These are phyloP conservation scores for Steinernema hermaphroditum DNA, from an alignment of 2,888 invertebrate genomes.

Conservation along the genomic window DNA sequence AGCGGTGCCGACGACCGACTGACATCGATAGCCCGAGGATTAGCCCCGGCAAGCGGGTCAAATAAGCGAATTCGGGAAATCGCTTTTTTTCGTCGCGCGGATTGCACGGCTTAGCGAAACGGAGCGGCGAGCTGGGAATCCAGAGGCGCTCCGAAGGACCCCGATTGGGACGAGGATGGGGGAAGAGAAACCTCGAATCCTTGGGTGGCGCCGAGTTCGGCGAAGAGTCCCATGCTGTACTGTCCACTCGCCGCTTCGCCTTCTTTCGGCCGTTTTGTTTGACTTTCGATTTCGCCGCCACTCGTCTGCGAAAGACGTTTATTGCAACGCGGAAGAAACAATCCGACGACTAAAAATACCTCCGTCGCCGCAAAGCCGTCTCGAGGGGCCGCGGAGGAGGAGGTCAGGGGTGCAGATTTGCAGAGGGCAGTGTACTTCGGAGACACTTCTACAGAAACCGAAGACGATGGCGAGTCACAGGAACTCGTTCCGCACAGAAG, in stretches of 20 bases:
- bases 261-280: slow-evolving; percentile 14
- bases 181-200: too few species aligned
- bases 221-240: slow-evolving; percentile 15
- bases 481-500: not conserved
- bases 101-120: slow-evolving; percentile 28
- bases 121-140: not conserved
- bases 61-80: slow-evolving; percentile 24
- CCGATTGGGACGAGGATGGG: too few species aligned
- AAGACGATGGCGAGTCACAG: not conserved
- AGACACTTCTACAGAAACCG: not conserved
- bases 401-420: slow-evolving; percentile 16
- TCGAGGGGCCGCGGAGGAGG: slow-evolving; percentile 22
- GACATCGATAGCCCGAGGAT: slow-evolving; percentile 26
- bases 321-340: slow-evolving; percentile 31
- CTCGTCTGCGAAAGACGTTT: slow-evolving; percentile 21
- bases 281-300: slow-evolving; percentile 29
- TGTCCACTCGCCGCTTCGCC: slow-evolving; percentile 9
- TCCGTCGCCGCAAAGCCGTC: not conserved
- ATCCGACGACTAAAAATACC: slow-evolving; percentile 24
- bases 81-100: slow-evolving; percentile 15
- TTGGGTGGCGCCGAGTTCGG: too few species aligned
- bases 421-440: not conserved
- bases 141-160: too few species aligned
- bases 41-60: slow-evolving; percentile 25
- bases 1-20: slow-evolving; percentile 24